Base-by-base conservation (phyloP, 2,113 vertebrate species). In the Lagopus muta region DNA sequence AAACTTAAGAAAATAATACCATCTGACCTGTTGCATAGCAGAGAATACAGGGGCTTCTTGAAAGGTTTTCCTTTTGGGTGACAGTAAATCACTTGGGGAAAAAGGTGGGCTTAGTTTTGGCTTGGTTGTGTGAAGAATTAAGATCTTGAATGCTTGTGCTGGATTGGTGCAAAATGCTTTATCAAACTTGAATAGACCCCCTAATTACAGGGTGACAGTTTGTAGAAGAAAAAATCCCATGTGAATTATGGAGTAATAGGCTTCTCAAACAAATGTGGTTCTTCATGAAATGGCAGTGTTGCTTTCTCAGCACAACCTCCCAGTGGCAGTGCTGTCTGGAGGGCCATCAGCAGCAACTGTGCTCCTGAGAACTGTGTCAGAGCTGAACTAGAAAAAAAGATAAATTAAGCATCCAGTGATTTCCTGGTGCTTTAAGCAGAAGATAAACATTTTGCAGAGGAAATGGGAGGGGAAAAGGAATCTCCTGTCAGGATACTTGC, bases 381-480 rank as follows among this genome's bases (percentile, higher is more conserved):
- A 25, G 64, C 30, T 62, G 45, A 81, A 67, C 34, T 81, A 30
- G 42, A 36, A 78, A 75, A 91, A 75, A 57, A 25, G 72, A 34
- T 50, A 67, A 71, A 61, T 27, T 74, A 92, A 84, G 21, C 71
- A 84, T 65, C 78, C 34, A 87, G 79, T 69, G 61, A 57, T 72
- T 94, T 93, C 78, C 78, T 84, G 73, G 89, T 91, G 43, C 58
- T 94, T 64, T 81, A 64, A 82, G 61, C 78, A 60, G 50, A 90
- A 25, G 21, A 15, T 55, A 34, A 87, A 47, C 0, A 0, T 91
- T 93, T 91, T 50, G 82, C 17, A 82, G 70, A 86, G 89, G 95
- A 94, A 85, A 10, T 18, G 34, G 43, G 57, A 84, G 60, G 83
- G 70, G 78, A 93, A 87, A 47, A 84, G 66, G 48, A 78, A 34